These are phyloP conservation scores for Drosophila kepulauana DNA, from an alignment of 1,140 invertebrate genomes.

Conservation along the genomic window DNA sequence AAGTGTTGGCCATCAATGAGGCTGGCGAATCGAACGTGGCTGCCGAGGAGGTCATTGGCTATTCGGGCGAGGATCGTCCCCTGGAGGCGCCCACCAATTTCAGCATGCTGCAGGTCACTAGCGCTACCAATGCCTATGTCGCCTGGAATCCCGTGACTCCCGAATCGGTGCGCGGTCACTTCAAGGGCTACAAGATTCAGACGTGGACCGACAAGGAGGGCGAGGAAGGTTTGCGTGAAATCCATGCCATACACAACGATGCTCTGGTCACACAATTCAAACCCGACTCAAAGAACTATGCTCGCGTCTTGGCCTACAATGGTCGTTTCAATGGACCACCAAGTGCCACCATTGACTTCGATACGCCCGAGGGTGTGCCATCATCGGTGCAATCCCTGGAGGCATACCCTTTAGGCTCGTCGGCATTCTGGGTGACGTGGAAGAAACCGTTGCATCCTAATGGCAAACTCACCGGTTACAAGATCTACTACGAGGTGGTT, in stretches of 20 bases:
- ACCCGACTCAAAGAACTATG: slow-evolving; percentile 95
- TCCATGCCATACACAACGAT: slow-evolving; percentile 90
- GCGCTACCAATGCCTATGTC: slow-evolving; percentile 91
- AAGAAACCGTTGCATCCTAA: slow-evolving; percentile 96
- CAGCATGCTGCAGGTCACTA: slow-evolving; percentile 90
- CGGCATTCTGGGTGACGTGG: slow-evolving; percentile 95
- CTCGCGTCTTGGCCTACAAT: slow-evolving; percentile 96
- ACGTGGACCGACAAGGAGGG: slow-evolving; percentile 95
- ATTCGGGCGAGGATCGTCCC: slow-evolving; percentile 97
- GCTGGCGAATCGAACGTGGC: slow-evolving; percentile 94
- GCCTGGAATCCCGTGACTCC: slow-evolving; percentile 92
- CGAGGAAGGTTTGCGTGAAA: slow-evolving; percentile 91
- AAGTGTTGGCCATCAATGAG: slow-evolving; percentile 96
- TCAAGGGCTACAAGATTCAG: slow-evolving; percentile 97
- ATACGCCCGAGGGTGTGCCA: slow-evolving; percentile 96
- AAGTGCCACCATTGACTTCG: slow-evolving; percentile 93
- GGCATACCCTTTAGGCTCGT: slow-evolving; percentile 94
- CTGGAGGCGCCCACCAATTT: slow-evolving; percentile 94
- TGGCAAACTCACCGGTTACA: slow-evolving; percentile 96
- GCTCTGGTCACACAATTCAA: slow-evolving; percentile 93
- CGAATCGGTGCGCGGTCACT: slow-evolving; percentile 94
- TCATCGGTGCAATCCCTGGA: slow-evolving; percentile 94
- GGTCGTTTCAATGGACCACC: slow-evolving; percentile 95
- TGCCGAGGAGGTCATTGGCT: slow-evolving; percentile 93
- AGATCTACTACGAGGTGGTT: slow-evolving; percentile 95